phyloP scores from a whole-genome alignment of 2,797 vertebrate genomes.

The Eidolon dupreanum region DNA sequence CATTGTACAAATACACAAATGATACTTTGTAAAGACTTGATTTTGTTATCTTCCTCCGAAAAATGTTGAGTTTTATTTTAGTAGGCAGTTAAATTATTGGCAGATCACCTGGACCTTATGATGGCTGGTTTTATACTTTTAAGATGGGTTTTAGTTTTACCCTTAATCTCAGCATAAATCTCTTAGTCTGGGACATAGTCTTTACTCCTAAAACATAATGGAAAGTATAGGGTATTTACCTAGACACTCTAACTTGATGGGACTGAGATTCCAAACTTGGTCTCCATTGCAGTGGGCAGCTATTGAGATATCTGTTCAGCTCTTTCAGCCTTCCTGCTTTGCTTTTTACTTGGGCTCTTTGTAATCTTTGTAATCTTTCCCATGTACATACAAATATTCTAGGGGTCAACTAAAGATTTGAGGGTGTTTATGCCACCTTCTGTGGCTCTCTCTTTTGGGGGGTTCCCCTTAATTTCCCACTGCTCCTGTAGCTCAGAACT shows the following conservation, averaged over 20 bases:
- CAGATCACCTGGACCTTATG: not conserved
- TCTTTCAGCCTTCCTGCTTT: constrained; percentile 22
- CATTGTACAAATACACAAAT: not conserved
- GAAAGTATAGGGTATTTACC: constrained; percentile 29
- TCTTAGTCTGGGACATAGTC: constrained; percentile 33
- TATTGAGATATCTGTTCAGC: not conserved
- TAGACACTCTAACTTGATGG: not conserved
- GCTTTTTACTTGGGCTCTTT: constrained; percentile 14
- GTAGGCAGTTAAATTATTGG: constrained; percentile 31
- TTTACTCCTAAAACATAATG: not conserved
- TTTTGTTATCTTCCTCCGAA: constrained; percentile 31
- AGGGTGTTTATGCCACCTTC: not conserved
- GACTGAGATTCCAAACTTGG: not conserved
- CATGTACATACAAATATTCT: not conserved
- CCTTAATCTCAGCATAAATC: not conserved
- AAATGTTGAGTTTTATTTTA: constrained; percentile 44
- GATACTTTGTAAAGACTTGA: not conserved
- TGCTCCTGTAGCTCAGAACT: not conserved
- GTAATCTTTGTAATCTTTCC: not conserved
- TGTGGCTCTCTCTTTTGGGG: not conserved
- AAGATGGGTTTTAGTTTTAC: constrained; percentile 14
- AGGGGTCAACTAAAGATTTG: not conserved
- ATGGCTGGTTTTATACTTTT: not conserved
- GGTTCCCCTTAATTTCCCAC: not conserved
- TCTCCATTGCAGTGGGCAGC: not conserved